A percentile compares a stretch with the other conserved stretches of the same genome.
These are phyloP conservation scores for Brachypodius melanocephalos DNA, from an alignment of 2,113 vertebrate genomes.

Conservation along the genomic window DNA sequence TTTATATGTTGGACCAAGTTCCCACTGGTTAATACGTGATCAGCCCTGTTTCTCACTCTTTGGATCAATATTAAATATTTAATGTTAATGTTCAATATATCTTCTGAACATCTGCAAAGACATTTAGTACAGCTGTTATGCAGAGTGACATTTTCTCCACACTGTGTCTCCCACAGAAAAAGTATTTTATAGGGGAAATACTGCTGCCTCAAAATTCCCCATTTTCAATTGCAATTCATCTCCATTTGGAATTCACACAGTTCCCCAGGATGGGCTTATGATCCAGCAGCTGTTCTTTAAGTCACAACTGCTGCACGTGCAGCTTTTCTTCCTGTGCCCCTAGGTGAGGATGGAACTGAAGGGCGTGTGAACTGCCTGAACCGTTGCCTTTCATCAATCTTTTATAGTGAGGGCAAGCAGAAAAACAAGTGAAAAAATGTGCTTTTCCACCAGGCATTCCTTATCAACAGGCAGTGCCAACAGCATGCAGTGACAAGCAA, in stretches of 20 bases:
- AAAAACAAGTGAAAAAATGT: neutral
- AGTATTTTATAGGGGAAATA: neutral
- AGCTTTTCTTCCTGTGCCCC: neutral
- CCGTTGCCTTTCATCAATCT: too few relatives aligned
- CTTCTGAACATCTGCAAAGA: neutral
- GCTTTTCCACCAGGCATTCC: rapidly evolving
- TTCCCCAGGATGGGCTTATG: neutral
- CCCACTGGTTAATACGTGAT: neutral
- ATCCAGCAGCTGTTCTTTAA: neutral
- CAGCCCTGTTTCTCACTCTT: neutral
- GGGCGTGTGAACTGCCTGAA: neutral
- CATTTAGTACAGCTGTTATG: neutral
- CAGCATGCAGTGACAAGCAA: neutral
- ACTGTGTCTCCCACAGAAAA: neutral
- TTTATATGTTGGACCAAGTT: neutral
- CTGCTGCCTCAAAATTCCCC: neutral
- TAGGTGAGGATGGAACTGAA: neutral
- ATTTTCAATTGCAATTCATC: neutral
- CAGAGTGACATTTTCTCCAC: neutral
- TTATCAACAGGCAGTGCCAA: rapidly evolving
- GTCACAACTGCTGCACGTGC: neutral
- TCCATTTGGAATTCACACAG: neutral
- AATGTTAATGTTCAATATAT: neutral
- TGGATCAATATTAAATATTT: neutral
- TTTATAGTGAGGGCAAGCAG: neutral